A percentile compares a stretch with the other conserved stretches of the same genome.
Evolutionary conservation across 1,140 invertebrate species (phyloP).

Genomic region (Drosophila pallidifrons): DNA sequence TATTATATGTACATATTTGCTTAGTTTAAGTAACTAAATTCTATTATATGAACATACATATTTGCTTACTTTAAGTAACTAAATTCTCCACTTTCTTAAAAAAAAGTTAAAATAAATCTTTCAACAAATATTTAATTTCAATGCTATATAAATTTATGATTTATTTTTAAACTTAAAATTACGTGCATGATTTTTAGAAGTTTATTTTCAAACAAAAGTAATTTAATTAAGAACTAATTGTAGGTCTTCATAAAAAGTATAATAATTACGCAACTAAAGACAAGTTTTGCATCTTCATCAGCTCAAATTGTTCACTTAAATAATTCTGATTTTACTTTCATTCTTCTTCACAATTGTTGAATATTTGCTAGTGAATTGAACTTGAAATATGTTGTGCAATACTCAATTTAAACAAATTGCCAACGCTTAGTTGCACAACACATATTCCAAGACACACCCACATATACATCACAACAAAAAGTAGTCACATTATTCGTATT

Average conservation of each 20-base stretch:
- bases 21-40: no score
- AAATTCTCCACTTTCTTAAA: no score
- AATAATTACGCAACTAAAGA: no score
- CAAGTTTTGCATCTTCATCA: no score
- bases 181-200: background rate
- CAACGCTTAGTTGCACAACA: background rate
- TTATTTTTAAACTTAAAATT: background rate
- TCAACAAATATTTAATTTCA: background rate
- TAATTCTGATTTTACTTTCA: background rate
- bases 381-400: background rate
- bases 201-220: no score
- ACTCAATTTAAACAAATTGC: background rate
- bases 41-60: no score
- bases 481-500: background rate
- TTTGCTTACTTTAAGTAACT: no score
- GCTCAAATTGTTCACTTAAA: background rate
- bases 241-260: no score
- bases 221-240: no score
- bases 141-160: background rate
- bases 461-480: background rate
- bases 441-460: background rate
- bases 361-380: background rate
- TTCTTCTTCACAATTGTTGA: background rate
- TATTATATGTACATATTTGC: no score
- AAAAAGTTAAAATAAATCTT: no score